These are phyloP conservation scores for Wiebesia pumilae DNA, from an alignment of 1,140 invertebrate genomes.

Conservation along the genomic window DNA sequence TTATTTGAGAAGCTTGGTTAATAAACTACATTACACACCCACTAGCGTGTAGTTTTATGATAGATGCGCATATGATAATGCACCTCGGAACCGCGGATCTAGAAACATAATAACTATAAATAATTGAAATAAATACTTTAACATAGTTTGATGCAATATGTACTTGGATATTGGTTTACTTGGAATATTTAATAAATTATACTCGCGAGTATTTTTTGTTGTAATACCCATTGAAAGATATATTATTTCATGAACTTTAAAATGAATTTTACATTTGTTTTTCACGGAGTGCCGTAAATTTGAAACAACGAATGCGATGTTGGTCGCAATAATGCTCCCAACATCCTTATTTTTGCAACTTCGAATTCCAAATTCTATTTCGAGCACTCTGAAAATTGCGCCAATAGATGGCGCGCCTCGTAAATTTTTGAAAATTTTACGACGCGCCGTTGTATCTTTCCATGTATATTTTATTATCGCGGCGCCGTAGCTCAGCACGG, in stretches of 20 bases:
- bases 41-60: background rate
- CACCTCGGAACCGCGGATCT: background rate
- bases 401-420: background rate
- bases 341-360: constrained; percentile 9
- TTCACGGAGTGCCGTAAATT: background rate
- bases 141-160: background rate
- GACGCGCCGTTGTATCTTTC: background rate
- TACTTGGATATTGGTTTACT: background rate
- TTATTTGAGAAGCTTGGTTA: background rate
- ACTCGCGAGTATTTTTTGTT: background rate
- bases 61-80: background rate
- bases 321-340: background rate
- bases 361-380: constrained; percentile 38
- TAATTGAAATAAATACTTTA: background rate
- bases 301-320: background rate
- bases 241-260: constrained; percentile 12
- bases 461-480: constrained; percentile 46
- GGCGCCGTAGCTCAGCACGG: background rate
- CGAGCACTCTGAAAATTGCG: constrained; percentile 16
- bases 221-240: background rate
- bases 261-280: background rate
- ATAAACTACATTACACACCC: background rate
- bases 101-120: background rate
- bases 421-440: constrained; percentile 49
- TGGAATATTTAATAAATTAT: background rate